Conservation (phyloP, 2,113 vertebrate species). For the Nestor notabilis region DNA sequence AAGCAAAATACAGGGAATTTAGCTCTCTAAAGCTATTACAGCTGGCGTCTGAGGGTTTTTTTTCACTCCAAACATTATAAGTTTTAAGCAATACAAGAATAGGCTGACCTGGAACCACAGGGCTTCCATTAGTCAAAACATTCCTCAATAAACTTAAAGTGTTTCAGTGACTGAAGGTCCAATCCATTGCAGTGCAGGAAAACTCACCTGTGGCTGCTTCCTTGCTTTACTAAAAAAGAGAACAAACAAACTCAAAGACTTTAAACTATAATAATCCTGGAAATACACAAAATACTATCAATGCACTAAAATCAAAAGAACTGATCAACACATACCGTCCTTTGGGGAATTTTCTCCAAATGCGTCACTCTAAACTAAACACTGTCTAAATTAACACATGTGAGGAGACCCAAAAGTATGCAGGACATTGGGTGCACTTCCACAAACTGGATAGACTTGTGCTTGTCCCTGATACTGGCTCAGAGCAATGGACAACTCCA, state of each 20-base stretch:
- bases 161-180: neutral
- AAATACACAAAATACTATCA: neutral
- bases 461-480: neutral
- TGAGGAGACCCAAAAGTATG: neutral
- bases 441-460: neutral
- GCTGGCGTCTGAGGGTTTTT: rapidly evolving
- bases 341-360: neutral
- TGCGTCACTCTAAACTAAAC: neutral
- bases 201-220: neutral
- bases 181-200: neutral
- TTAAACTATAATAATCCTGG: neutral
- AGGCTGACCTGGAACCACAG: rapidly evolving
- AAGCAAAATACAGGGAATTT: neutral
- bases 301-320: neutral
- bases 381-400: neutral
- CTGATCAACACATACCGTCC: neutral
- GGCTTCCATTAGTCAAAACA: neutral
- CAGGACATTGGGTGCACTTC: neutral
- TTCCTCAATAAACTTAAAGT: neutral
- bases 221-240: neutral
- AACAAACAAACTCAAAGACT: neutral
- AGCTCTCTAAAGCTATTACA: rapidly evolving
- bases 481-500: neutral
- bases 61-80: neutral
- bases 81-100: neutral